Base-by-base conservation (phyloP, 1,140 invertebrate species). In the Scaptomyza hsui region DNA sequence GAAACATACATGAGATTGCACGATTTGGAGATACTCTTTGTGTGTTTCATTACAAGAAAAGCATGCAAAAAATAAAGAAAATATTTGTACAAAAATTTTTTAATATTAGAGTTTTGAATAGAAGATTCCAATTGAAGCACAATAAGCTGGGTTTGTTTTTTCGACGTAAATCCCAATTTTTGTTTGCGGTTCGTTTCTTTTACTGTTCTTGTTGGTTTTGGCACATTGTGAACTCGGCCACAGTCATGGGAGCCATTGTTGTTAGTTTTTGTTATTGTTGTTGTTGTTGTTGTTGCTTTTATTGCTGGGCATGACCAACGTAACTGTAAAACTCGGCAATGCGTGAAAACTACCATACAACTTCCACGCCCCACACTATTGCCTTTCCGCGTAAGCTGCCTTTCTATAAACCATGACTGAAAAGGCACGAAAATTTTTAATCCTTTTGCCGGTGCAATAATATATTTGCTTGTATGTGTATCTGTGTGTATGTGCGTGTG, bases 371-470 rank as follows among this genome's bases (percentile, higher is more conserved):
- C 26, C 26, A 29, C 19, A 53, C 15, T 32, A 59, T 69, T 63
- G 65, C 65, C 32, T 12, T 55, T 55, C 21, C 52, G 48, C 60
- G 45, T 18, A 39, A 62, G 47, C 13, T 61, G 41, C 6, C 16
- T 67, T 75, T 44, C 60, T 39, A 60, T 57, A 63, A 59, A 60
- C 42, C 65, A 51, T 51, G 55, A 18, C 51, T 62, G 70, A 39
- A 71, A 29, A 75, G 74, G 72, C 75, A 69, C 53, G 78, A 82
- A 71, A 82, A 89, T 88, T 88, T 88, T 82, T 88, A 88, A 88
- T 88, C 82, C 83, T 65, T 88, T 88, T 65, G 78, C 75, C 19
- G 64, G 47, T 62, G 77, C 78, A 86, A 86, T 86, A 86, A 86
- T 86, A 81, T 86, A 88, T 69, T 70, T 69, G 19, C 37, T 39